Conservation (phyloP, 2,797 vertebrate genomes). For the Anisognathus igniventris region DNA sequence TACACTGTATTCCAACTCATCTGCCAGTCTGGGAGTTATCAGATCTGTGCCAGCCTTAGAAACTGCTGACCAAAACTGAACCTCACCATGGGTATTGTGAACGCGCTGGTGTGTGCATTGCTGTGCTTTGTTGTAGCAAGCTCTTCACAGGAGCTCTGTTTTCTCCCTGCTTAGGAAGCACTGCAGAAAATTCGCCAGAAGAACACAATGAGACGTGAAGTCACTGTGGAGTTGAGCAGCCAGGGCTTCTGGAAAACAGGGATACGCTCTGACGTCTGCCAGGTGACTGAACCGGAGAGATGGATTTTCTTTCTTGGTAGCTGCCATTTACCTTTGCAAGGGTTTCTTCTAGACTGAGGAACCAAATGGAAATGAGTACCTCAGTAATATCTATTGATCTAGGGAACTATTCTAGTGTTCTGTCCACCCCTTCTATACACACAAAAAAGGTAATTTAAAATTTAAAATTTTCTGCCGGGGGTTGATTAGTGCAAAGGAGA, state of each 20-base stretch:
- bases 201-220: slow-evolving; percentile 98
- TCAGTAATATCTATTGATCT: neutral
- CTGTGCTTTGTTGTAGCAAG: neutral
- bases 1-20: fast-evolving
- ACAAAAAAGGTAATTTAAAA: neutral
- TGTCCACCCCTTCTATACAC: neutral
- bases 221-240: slow-evolving; percentile 96
- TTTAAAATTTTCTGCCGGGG: neutral
- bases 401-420: neutral
- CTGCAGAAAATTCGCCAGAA: slow-evolving; percentile 99
- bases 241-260: slow-evolving; percentile 99
- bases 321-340: neutral
- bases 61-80: neutral
- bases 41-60: neutral
- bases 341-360: neutral
- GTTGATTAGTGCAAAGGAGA: neutral
- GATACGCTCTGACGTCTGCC: slow-evolving; percentile 96
- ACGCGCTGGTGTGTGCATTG: fast-evolving
- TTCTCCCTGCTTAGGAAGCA: slow-evolving; percentile 81
- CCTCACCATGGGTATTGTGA: neutral
- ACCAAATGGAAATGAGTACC: neutral
- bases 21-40: neutral
- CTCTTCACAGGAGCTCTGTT: slow-evolving; percentile 18
- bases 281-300: slow-evolving; percentile 72
- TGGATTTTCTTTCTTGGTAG: neutral